phyloP scores from a whole-genome alignment of 2,113 vertebrate species.

The Sinocyclocheilus rhinocerous region DNA sequence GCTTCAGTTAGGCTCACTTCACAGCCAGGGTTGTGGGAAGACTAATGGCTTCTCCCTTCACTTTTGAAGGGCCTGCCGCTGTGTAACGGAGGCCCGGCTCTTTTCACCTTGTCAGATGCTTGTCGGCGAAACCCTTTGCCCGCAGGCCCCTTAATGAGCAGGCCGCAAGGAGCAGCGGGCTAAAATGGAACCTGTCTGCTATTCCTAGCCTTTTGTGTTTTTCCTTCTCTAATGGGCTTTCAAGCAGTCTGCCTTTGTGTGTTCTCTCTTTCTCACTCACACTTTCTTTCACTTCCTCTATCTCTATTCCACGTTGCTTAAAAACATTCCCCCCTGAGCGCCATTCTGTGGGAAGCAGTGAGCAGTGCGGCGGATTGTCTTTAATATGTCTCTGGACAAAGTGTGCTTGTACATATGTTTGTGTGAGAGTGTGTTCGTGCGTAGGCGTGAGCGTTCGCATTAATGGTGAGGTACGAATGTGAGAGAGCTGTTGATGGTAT shows the following conservation, averaged over 20 bases:
- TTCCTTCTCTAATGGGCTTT: slow-evolving; percentile 43
- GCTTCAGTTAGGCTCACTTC: slow-evolving; percentile 33
- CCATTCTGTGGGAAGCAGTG: not conserved
- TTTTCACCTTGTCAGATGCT: slow-evolving; percentile 42
- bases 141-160: slow-evolving; percentile 34
- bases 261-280: slow-evolving; percentile 31
- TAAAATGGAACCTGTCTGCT: slow-evolving; percentile 45
- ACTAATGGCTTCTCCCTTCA: slow-evolving; percentile 46
- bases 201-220: slow-evolving; percentile 43
- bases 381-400: not conserved
- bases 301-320: not conserved
- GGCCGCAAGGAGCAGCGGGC: slow-evolving; percentile 1
- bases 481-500: slow-evolving; percentile 12
- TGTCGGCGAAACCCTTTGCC: slow-evolving; percentile 35
- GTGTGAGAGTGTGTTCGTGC: not conserved
- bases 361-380: not conserved
- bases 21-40: slow-evolving; percentile 32
- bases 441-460: not conserved
- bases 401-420: not conserved
- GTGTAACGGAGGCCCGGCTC: slow-evolving; percentile 28
- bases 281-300: slow-evolving; percentile 42
- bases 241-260: slow-evolving; percentile 19
- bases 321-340: not conserved
- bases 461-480: not conserved
- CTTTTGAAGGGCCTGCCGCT: slow-evolving; percentile 39